Evolutionary conservation across 2,888 invertebrate genomes (phyloP).

Genomic region (Bembecia ichneumoniformis): DNA sequence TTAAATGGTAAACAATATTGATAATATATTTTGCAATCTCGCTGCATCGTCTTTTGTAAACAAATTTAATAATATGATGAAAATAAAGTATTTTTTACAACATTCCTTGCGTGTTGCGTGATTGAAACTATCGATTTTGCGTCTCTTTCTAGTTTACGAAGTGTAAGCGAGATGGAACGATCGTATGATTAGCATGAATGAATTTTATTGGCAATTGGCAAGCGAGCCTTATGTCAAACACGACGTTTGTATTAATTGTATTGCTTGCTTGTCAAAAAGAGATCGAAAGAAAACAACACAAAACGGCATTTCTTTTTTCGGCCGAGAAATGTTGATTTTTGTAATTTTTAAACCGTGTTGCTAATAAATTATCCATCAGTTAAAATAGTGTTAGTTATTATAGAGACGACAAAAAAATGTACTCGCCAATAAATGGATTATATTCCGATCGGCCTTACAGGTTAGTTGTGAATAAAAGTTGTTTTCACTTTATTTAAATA

Average conservation of each 20-base stretch:
- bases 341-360: constrained; percentile 19
- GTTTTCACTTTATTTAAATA: neutral
- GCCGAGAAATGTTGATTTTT: constrained; percentile 36
- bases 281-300: neutral
- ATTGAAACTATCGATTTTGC: neutral
- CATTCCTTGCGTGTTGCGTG: neutral
- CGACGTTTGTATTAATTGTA: too few species aligned
- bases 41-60: neutral
- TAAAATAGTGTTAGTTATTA: constrained; percentile 16
- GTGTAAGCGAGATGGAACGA: constrained; percentile 32
- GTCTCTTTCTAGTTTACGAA: neutral
- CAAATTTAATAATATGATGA: neutral
- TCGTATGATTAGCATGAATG: constrained; percentile 58
- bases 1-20: neutral
- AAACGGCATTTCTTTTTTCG: constrained; percentile 10
- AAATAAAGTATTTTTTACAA: neutral
- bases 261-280: constrained; percentile 32
- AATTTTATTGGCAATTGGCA: constrained; percentile 41
- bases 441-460: constrained; percentile 57
- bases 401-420: constrained; percentile 36
- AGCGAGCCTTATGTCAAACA: constrained; percentile 8
- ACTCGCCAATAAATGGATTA: constrained; percentile 55
- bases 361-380: constrained; percentile 9
- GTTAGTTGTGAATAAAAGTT: constrained; percentile 17
- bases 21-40: neutral